phyloP scores from a whole-genome alignment of 2,888 invertebrate genomes.

The Tachystola acroxantha region DNA sequence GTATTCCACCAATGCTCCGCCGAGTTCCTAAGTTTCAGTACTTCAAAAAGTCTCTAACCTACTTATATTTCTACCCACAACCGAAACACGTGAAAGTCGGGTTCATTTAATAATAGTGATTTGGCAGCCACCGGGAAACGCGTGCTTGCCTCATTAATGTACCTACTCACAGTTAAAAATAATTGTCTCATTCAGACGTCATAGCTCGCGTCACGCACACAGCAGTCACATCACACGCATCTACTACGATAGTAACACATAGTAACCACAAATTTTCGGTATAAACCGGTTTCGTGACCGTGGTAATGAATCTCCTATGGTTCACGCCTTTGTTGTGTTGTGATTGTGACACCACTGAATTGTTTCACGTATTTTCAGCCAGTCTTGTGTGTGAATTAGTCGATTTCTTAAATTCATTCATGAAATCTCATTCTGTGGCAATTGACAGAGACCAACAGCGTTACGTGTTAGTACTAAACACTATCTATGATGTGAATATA shows the following conservation, averaged over 20 bases:
- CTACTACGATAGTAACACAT: slow-evolving; percentile 71
- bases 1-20: no score
- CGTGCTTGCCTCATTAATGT: slow-evolving; percentile 45
- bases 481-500: no score
- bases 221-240: slow-evolving; percentile 35
- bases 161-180: slow-evolving; percentile 70
- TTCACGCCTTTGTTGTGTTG: neutral
- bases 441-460: no score
- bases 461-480: no score
- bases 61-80: no score
- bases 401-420: no score
- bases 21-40: no score
- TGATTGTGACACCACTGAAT: no score
- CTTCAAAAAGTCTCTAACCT: no score
- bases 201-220: no score
- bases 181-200: slow-evolving; percentile 75
- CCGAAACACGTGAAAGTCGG: slow-evolving; percentile 12
- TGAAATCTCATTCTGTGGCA: no score
- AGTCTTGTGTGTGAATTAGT: no score
- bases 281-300: slow-evolving; percentile 55
- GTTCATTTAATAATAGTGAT: slow-evolving; percentile 32
- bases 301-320: slow-evolving; percentile 48
- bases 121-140: slow-evolving; percentile 47
- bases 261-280: slow-evolving; percentile 71
- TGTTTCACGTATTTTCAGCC: neutral